Evolutionary conservation across 2,797 vertebrate species (phyloP).

Genomic region (Adelosebastes latens): DNA sequence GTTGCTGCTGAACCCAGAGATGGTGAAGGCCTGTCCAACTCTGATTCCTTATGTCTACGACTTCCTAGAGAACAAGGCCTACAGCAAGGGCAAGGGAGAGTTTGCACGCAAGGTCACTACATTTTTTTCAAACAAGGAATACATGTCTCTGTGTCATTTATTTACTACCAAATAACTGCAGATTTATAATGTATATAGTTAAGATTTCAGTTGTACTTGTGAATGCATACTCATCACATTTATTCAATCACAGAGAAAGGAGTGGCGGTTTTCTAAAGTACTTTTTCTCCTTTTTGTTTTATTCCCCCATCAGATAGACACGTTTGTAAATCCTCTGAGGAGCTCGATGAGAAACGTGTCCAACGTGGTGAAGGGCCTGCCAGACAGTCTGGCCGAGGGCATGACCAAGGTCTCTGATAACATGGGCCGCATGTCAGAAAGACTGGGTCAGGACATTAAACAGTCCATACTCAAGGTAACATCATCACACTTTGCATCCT

Average conservation of each 20-base stretch:
- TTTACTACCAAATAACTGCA: neutral
- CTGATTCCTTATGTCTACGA: conserved; percentile 91
- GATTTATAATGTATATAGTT: neutral
- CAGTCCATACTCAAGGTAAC: conserved; percentile 98
- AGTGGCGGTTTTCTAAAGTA: neutral
- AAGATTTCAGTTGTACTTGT: rapidly evolving
- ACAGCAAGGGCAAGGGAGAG: conserved; percentile 98
- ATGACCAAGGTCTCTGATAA: conserved; percentile 99
- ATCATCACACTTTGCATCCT: neutral
- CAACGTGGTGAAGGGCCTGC: conserved; percentile 95
- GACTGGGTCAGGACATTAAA: conserved; percentile 96
- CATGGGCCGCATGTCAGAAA: conserved; percentile 98
- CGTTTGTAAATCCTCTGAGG: conserved; percentile 97
- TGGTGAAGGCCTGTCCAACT: conserved; percentile 93
- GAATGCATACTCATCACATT: neutral
- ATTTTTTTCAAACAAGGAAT: neutral
- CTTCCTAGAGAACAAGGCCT: conserved; percentile 98
- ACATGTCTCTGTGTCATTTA: neutral
- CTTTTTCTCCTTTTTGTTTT: neutral
- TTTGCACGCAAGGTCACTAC: conserved; percentile 95
- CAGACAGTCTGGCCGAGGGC: conserved; percentile 97
- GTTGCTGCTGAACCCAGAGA: conserved; percentile 95
- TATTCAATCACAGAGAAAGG: neutral
- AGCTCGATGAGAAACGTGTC: conserved; percentile 99
- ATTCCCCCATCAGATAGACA: conserved; percentile 90